A percentile compares a stretch with the other conserved stretches of the same genome.
These are phyloP conservation scores for Casuarius casuarius DNA, from an alignment of 2,113 vertebrate species.

Conservation along the genomic window DNA sequence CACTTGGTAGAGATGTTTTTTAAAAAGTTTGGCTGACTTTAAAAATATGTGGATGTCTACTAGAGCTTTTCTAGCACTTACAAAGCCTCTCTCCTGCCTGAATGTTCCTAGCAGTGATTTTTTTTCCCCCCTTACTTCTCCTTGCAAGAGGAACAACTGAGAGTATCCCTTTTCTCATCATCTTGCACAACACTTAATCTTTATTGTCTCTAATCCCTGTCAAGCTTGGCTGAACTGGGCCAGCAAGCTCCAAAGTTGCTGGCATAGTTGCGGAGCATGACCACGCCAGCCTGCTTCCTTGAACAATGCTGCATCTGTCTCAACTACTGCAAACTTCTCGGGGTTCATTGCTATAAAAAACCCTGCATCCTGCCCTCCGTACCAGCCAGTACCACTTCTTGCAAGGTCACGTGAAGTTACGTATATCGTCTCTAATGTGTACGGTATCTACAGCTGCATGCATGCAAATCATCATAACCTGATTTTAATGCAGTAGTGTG, in stretches of 20 bases:
- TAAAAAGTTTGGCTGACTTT: neutral
- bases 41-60: neutral
- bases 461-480: neutral
- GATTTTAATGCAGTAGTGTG: neutral
- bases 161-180: neutral
- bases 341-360: neutral
- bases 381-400: neutral
- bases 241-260: neutral
- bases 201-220: neutral
- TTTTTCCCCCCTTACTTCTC: neutral
- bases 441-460: conserved; percentile 5
- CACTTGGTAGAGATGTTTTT: neutral
- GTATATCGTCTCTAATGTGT: neutral
- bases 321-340: neutral
- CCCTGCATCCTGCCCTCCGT: neutral
- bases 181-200: neutral
- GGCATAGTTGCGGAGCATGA: neutral
- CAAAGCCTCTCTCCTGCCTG: neutral
- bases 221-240: neutral
- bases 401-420: neutral
- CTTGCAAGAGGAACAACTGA: neutral
- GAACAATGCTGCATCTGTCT: neutral
- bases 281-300: neutral
- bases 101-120: neutral
- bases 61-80: neutral